Percentiles rank a stretch among this genome's conserved stretches.
Evolutionary conservation across 2,888 invertebrate genomes (phyloP).

Genomic region (Tridacna crocea): DNA sequence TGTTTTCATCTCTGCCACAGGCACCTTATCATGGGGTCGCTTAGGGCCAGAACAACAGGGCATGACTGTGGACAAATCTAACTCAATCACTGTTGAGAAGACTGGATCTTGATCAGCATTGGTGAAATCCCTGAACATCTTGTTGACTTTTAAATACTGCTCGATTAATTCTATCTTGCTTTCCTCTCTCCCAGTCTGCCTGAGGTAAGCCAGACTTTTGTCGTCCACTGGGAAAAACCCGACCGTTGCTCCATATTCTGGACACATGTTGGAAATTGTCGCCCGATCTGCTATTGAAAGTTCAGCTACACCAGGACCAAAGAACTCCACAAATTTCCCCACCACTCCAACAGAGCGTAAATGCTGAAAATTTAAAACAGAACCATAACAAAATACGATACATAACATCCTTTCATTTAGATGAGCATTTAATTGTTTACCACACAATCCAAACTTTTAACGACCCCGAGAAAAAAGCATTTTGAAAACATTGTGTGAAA

Average conservation of each 20-base stretch:
- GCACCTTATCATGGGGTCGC: constrained; percentile 97
- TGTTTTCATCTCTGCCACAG: constrained; percentile 94
- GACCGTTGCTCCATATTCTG: constrained; percentile 98
- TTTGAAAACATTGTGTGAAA: no score
- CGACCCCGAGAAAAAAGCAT: no score
- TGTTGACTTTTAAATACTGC: constrained; percentile 91
- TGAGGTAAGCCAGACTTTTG: constrained; percentile 91
- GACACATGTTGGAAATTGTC: constrained; percentile 99
- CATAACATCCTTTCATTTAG: no score
- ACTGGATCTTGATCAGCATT: constrained; percentile 91
- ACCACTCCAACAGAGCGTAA: constrained; percentile 97
- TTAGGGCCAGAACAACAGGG: constrained; percentile 99
- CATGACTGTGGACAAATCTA: constrained; percentile 94
- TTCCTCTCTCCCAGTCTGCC: constrained; percentile 93
- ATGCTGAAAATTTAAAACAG: constrained; percentile 86
- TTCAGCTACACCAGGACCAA: constrained; percentile 95
- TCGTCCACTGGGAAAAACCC: constrained; percentile 97
- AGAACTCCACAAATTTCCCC: constrained; percentile 99
- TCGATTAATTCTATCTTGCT: constrained; percentile 90
- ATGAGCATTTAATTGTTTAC: no score
- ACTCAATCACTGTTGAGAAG: constrained; percentile 90
- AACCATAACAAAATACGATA: not conserved
- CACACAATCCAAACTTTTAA: no score
- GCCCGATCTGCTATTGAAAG: constrained; percentile 98
- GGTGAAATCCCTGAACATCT: constrained; percentile 93